Conservation (phyloP, 2,797 vertebrate species). For the Pogonophryne albipinna region DNA sequence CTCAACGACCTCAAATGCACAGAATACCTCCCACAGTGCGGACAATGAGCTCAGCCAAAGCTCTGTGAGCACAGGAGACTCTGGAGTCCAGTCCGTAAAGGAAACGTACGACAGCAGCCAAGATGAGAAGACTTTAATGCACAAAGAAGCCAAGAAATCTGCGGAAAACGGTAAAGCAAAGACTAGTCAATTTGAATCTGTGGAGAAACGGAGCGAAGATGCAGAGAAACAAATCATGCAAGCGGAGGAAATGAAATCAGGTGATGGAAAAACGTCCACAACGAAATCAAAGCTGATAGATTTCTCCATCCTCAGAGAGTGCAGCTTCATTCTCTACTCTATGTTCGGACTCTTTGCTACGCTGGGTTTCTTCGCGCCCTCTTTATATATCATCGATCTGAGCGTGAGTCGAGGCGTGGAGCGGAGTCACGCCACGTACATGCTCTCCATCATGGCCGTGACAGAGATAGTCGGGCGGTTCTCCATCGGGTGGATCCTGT, state of each 20-base stretch:
- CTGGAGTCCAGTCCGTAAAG: conserved; percentile 87
- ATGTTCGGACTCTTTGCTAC: conserved; percentile 96
- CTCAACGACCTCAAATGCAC: conserved; percentile 67
- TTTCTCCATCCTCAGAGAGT: conserved; percentile 91
- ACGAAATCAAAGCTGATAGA: conserved; percentile 84
- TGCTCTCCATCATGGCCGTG: conserved; percentile 92
- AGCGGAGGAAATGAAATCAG: conserved; percentile 8
- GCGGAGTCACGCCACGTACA: conserved; percentile 87
- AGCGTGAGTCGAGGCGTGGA: conserved; percentile 89
- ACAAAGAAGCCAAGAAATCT: conserved; percentile 63
- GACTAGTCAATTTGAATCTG: background rate
- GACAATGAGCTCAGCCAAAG: conserved; percentile 88
- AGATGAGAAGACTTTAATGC: conserved; percentile 42
- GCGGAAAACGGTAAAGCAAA: conserved; percentile 2
- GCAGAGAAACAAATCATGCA: conserved; percentile 23
- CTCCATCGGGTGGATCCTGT: conserved; percentile 89
- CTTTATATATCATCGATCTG: conserved; percentile 93
- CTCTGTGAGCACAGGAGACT: conserved; percentile 90
- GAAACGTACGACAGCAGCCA: conserved; percentile 13
- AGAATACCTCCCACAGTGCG: conserved; percentile 83
- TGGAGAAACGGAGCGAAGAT: conserved; percentile 17
- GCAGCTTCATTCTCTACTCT: conserved; percentile 92
- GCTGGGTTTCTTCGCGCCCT: conserved; percentile 95
- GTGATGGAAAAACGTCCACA: conserved; percentile 31
- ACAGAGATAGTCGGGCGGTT: conserved; percentile 92